A percentile compares a stretch with the other conserved stretches of the same genome.
Conservation (phyloP, 1,140 invertebrate species). For the Trichonephila clavata region DNA sequence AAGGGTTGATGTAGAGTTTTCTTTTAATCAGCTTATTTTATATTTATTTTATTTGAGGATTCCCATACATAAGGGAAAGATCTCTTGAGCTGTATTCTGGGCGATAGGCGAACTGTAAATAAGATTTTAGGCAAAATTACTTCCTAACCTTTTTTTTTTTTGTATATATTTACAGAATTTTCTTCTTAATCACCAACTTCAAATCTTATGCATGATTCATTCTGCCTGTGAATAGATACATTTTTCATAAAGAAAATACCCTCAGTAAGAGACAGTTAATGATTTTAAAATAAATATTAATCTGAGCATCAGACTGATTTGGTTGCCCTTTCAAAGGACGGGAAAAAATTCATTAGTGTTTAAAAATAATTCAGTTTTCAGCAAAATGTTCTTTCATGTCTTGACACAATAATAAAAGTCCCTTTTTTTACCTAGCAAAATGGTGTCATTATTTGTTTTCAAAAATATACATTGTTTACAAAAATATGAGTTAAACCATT, state of each 20-base stretch:
- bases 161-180: conserved; percentile 14
- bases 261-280: background rate
- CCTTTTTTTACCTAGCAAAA: conserved; percentile 50
- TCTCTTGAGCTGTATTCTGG: conserved; percentile 11
- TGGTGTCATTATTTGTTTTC: background rate
- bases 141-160: background rate
- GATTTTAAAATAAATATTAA: background rate
- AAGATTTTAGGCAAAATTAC: conserved; percentile 21
- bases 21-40: background rate
- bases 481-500: too few relatives aligned
- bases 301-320: background rate
- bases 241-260: background rate
- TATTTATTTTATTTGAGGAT: conserved; percentile 28
- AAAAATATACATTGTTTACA: too few relatives aligned
- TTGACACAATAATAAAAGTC: conserved; percentile 40
- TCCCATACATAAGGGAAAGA: background rate
- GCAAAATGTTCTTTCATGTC: conserved; percentile 25
- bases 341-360: background rate
- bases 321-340: background rate
- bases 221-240: background rate
- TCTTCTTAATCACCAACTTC: background rate
- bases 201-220: conserved; percentile 1
- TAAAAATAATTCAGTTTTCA: conserved; percentile 56
- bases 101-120: conserved; percentile 12
- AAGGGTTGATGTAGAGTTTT: conserved; percentile 29